Percentiles rank a stretch among this genome's conserved stretches.
phyloP scores from a whole-genome alignment of 2,888 invertebrate genomes.

The Dolomedes plantarius region DNA sequence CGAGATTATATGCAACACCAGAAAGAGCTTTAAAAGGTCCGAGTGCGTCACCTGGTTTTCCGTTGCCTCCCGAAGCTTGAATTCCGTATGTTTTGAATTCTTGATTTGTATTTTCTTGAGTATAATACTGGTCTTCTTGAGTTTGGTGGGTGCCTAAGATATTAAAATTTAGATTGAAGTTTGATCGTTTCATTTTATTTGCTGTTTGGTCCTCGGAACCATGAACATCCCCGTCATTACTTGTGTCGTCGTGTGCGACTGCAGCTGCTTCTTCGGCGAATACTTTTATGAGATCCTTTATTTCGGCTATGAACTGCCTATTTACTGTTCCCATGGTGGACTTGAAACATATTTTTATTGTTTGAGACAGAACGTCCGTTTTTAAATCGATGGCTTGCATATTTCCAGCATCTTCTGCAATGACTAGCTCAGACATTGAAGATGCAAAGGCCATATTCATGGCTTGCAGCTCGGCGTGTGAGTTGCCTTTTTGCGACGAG shows the following conservation, averaged over 20 bases:
- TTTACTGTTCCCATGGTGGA: constrained; percentile 17
- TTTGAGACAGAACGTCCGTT: constrained; percentile 23
- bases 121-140: too few relatives aligned
- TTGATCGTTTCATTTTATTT: too few relatives aligned
- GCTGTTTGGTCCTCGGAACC: too few relatives aligned
- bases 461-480: constrained; percentile 19
- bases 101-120: too few relatives aligned
- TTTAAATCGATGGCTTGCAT: not conserved
- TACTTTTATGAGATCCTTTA: constrained; percentile 46
- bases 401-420: constrained; percentile 32
- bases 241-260: not conserved
- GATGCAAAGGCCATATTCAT: constrained; percentile 55
- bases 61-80: too few relatives aligned
- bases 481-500: not conserved
- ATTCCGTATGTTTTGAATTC: too few relatives aligned
- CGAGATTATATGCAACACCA: too few relatives aligned
- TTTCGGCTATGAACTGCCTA: constrained; percentile 40
- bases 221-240: too few relatives aligned
- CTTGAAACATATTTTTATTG: constrained; percentile 32
- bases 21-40: too few relatives aligned
- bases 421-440: constrained; percentile 39
- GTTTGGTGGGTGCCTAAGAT: too few relatives aligned
- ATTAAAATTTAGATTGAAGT: too few relatives aligned
- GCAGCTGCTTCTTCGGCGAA: constrained; percentile 37
- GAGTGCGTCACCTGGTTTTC: too few relatives aligned